Base-by-base conservation (phyloP, 35 echinoderm and acorn worm genomes). In the Apostichopus japonicus region DNA sequence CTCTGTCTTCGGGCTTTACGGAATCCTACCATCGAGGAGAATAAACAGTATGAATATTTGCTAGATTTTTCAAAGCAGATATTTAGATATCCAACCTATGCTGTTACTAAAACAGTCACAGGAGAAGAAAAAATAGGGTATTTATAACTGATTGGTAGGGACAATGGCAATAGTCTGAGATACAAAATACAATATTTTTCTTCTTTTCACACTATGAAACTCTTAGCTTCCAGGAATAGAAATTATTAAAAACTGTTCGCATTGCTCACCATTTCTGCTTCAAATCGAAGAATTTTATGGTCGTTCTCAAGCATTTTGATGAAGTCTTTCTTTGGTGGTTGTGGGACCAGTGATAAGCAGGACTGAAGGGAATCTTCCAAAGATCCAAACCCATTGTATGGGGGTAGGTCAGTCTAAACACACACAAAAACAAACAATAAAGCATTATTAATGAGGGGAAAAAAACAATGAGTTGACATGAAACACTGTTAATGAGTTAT, bases 261-360 rank as follows among this genome's bases (percentile, higher is more conserved):
- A 55, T 56, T 13, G 79, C 95, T 94, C 79, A 99, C 97, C 95
- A 99, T 94, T 57, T 94, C 87, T 90, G 95, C 97, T 87, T 96
- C 93, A 90, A 96, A 99, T 13, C 97, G 87, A 25, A 99, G 97
- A 14, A 96, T 94, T 77, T 99, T 99, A 90, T 99, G 97, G 92
- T 99, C 97, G 56, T 99, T 99, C 67, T 99, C 97, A 82, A 99
- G 80, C 97, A 99, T 99, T 75, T 99, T 99, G 62, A 99, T 99
- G 93, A 99, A 99, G 90, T 99, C 97, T 87, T 99, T 99, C 78
- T 99, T 99, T 27, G 97, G 97, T 51, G 97, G 97, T 90, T 99
- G 97, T 53, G 97, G 97, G 22, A 99, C 95, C 14, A 99, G 94
- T 4, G 97, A 99, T 14, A 99, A 77, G 72, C 97, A 99, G 22